A percentile compares a stretch with the other conserved stretches of the same genome.
These are phyloP conservation scores for Drosophila acutilabella DNA, from an alignment of 2,888 invertebrate genomes.

Conservation along the genomic window DNA sequence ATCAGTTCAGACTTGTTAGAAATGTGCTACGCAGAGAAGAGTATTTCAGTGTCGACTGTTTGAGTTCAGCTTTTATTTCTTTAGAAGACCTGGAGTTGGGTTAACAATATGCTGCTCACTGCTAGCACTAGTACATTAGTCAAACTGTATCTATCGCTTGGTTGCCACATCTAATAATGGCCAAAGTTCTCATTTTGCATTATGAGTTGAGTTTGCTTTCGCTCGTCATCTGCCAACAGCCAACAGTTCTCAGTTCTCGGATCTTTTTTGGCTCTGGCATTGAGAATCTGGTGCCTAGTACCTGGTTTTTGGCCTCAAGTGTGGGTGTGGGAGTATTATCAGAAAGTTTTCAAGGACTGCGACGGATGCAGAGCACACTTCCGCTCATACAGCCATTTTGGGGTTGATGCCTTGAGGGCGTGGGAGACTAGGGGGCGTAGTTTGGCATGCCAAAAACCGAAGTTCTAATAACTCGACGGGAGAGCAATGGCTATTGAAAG, in stretches of 20 bases:
- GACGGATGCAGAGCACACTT: slow-evolving; percentile 46
- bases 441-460: slow-evolving; percentile 47
- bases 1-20: neutral
- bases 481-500: slow-evolving; percentile 60
- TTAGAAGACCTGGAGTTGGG: neutral
- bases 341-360: slow-evolving; percentile 76
- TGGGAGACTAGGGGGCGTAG: neutral
- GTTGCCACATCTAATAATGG: slow-evolving; percentile 60
- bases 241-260: slow-evolving; percentile 2
- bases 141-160: slow-evolving; percentile 14
- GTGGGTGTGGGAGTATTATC: slow-evolving; percentile 42
- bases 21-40: neutral
- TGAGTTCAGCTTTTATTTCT: neutral
- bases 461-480: slow-evolving; percentile 67
- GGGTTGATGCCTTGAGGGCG: neutral
- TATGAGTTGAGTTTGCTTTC: slow-evolving; percentile 52
- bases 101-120: slow-evolving; percentile 4
- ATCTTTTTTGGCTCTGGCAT: neutral
- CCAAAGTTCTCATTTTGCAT: slow-evolving; percentile 75
- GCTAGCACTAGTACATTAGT: slow-evolving; percentile 12
- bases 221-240: slow-evolving; percentile 42
- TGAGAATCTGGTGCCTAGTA: slow-evolving; percentile 11
- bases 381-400: slow-evolving; percentile 1
- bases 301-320: slow-evolving; percentile 17
- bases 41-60: neutral